Evolutionary conservation across 2,113 vertebrate species (phyloP), one percentile per base, ranked within the genome.

Genomic region (Poeciliopsis occidentalis): DNA sequence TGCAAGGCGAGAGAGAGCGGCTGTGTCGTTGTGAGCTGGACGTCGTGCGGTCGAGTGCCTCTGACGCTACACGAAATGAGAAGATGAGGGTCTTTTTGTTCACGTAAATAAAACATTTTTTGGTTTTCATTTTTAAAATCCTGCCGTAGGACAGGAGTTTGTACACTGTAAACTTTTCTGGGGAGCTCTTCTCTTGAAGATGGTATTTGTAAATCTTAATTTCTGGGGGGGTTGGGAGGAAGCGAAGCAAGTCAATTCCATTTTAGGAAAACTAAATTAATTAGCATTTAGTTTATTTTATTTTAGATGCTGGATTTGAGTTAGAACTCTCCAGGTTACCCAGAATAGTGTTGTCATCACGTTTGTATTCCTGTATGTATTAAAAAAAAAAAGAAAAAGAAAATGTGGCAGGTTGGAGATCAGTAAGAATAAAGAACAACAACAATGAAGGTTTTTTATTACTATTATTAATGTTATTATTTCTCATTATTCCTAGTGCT

Each of bases 141-240:
- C 96, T 96, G 96, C 95, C 95, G 91, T 96, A 95, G 95, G 96
- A 97, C 96, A 97, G 95, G 95, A 96, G 97, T 97, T 97, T 98
- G 95, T 99, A 99, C 97, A 98, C 97, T 99, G 98, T 98, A 98
- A 96, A 97, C 95, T 78, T 91, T 92, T 91, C 95, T 95, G 94
- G 92, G 79, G 80, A 82, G 62, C 89, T 96, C 95, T 94, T 95
- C 94, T 96, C 94, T 37, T 94, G 89, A 95, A 88, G 94, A 95
- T 96, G 95, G 92, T 95, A 81, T 95, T 97, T 97, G 95, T 98
- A 97, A 96, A 96, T 96, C 83, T 94, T 94, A 81, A 96, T 94
- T 96, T 95, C 93, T 95, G 94, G 95, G 95, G 27, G 5, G 41
- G 51, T 34, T 34, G 34, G 34, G 34, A 67, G 10, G 12, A 13